A percentile compares a stretch with the other conserved stretches of the same genome.
These are phyloP conservation scores for Micrasema longulum DNA, from an alignment of 1,140 invertebrate genomes.

Conservation along the genomic window DNA sequence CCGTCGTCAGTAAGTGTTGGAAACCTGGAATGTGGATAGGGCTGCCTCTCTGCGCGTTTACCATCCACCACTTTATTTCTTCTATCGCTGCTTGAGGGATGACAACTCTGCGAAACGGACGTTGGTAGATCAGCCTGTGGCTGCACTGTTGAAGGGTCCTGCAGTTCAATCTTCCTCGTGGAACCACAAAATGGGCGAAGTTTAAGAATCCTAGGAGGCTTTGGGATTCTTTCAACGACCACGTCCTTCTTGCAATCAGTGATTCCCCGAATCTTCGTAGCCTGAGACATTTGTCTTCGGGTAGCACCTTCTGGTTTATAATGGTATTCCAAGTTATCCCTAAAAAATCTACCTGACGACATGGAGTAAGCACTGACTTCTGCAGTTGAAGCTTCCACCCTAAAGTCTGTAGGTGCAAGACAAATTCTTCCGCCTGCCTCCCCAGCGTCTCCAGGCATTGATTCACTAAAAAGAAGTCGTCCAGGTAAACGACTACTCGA, in stretches of 20 bases:
- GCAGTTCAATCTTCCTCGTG: not conserved
- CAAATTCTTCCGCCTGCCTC: not conserved
- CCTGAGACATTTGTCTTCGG: not conserved
- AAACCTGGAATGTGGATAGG: not conserved
- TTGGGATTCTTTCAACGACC: not conserved
- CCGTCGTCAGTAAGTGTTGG: conserved; percentile 23
- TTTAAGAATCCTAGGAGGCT: not conserved
- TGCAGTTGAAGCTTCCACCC: not conserved
- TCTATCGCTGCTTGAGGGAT: not conserved
- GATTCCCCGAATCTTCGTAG: not conserved
- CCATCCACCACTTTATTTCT: not conserved
- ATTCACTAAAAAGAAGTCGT: not conserved
- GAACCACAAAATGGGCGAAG: not conserved
- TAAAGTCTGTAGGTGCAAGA: not conserved
- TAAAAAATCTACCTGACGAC: not conserved
- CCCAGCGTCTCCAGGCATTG: not conserved
- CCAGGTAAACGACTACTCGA: not conserved
- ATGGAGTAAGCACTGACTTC: not conserved
- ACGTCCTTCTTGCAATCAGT: not conserved
- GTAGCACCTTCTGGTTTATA: not conserved
- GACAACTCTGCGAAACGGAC: too few species aligned
- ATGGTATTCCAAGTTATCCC: not conserved
- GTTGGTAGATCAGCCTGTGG: not conserved
- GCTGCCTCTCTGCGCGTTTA: not conserved
- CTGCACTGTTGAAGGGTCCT: not conserved